Base-by-base conservation (phyloP, 2,797 vertebrate genomes). In the Aulostomus chinensis region DNA sequence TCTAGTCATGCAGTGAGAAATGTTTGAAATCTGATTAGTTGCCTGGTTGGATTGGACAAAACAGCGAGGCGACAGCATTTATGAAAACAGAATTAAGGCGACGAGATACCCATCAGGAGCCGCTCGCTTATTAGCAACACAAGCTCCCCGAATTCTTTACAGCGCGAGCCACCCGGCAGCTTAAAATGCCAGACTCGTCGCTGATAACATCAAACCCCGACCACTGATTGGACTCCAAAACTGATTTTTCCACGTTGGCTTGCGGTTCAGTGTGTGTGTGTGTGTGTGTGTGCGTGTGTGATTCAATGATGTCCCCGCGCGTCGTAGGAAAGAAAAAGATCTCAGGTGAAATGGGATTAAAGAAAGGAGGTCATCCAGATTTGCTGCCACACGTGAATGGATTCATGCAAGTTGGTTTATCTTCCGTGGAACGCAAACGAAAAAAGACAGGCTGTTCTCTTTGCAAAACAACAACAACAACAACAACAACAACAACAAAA, bases 11-110 rank as follows among this genome's bases (percentile, higher is more conserved):
- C 48, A 56, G 26, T 1, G 18, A 68, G 50, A 37, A 55, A 14
- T 35, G 54, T 50, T 51, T 43, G n/a, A 43, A 63, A 74, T 58
- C 51, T 5, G 40, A 60, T 77, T 64, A 45, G 3, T 18, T 31
- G 56, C 35, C 25, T 6, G 47, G 42, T 43, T 53, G 29, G 35
- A 60, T 43, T 41, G 56, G 37, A 38, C 14, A 30, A 15, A 53
- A 32, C 1, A 12, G 13, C 16, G 11, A 45, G 52, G 40, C 22
- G n/a, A 53, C 46, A 48, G 33, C 46, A 18, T 40, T 68, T 7
- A 43, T 22, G 40, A 28, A 51, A 59, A 49, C 46, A 49, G 42
- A 51, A 46, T 9, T 7, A 25, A 20, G 2, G 24, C 10, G 0
- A 20, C n/a, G 10, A 21, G 51, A 59, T 31, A 21, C 32, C 48